These are phyloP conservation scores for Philypnodon macrostomus DNA, from an alignment of 2,797 vertebrate species.

Conservation along the genomic window DNA sequence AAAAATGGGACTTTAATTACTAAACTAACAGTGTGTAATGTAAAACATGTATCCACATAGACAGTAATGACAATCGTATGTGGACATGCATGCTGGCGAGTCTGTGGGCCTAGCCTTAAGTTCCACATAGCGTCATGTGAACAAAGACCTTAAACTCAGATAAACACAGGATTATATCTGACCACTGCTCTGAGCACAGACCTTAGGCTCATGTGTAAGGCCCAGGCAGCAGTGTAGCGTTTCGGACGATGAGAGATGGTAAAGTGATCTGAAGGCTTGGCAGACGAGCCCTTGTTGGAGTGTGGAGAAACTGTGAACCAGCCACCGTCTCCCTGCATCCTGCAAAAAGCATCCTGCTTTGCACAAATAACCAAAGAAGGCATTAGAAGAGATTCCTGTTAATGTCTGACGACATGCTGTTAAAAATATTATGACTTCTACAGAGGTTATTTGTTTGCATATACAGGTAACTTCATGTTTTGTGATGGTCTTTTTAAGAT, in stretches of 20 bases:
- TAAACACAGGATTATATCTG: conserved; percentile 66
- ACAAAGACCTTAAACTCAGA: conserved; percentile 44
- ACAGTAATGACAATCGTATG: too few species aligned
- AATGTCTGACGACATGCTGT: conserved; percentile 16
- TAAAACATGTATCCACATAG: conserved; percentile 1
- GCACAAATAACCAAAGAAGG: conserved; percentile 61
- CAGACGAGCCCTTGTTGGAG: conserved; percentile 39
- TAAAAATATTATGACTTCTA: too few species aligned
- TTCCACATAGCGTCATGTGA: conserved; percentile 45
- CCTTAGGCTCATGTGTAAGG: conserved; percentile 38
- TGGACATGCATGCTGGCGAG: neutral
- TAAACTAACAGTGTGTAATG: too few species aligned
- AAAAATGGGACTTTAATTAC: too few species aligned
- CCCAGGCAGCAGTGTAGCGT: conserved; percentile 44
- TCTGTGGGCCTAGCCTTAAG: conserved; percentile 13
- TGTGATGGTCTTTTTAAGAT: too few species aligned
- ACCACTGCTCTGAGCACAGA: conserved; percentile 40
- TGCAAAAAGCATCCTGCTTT: conserved; percentile 41
- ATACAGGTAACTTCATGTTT: too few species aligned
- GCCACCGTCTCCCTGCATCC: conserved; percentile 42
- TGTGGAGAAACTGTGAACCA: conserved; percentile 59
- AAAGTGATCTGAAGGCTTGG: conserved; percentile 57
- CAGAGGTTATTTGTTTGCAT: too few species aligned
- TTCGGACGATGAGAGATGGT: conserved; percentile 60
- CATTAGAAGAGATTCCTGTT: conserved; percentile 16